Evolutionary conservation across 1,140 invertebrate species (phyloP), one percentile per base, ranked within the genome.

Genomic region (Pachypeltis micranthus): DNA sequence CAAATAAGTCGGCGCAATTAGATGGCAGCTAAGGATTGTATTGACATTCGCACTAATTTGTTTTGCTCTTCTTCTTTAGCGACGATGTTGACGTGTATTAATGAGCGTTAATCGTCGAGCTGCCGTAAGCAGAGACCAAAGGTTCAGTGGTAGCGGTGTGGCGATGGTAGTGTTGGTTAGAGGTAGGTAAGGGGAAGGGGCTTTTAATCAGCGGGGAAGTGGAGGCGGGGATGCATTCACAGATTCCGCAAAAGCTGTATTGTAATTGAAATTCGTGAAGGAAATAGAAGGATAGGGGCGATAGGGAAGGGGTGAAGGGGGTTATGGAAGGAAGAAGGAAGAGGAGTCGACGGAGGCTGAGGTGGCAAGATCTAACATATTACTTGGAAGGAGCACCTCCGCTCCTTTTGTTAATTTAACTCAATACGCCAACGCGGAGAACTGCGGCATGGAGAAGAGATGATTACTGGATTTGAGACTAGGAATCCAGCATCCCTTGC

Each of bases 211-310:
- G 47, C n/a, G n/a, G n/a, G 56, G 56, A 28, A 28, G 31, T 28
- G 31, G 27, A 28, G 26, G 31, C 26, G 23, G 21, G 60, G 51
- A 61, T 61, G 39, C 60, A 61, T 61, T 61, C 60, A 61, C 47
- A 51, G 60, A 39, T 44, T 28, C 29, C 34, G 44, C 34, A 44
- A 61, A 61, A 61, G 60, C 60, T 28, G 34, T 61, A 61, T 61
- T 61, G 60, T 61, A 61, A 61, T 61, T 61, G 60, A 61, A 61
- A 61, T 61, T 61, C 51, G 21, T 61, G 60, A 61, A 61, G 60
- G 44, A 47, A 19, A 27, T 24, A 21, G 47, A 10, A 51, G 47
- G 4, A 21, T 3, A 10, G 19, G 21, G 47, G 47, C 19, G 47
- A 51, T n/a, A n/a, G n/a, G n/a, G n/a, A n/a, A n/a, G n/a, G n/a